These are phyloP conservation scores for Proctacanthus coquilletti DNA, from an alignment of 1,140 invertebrate species.

Conservation along the genomic window DNA sequence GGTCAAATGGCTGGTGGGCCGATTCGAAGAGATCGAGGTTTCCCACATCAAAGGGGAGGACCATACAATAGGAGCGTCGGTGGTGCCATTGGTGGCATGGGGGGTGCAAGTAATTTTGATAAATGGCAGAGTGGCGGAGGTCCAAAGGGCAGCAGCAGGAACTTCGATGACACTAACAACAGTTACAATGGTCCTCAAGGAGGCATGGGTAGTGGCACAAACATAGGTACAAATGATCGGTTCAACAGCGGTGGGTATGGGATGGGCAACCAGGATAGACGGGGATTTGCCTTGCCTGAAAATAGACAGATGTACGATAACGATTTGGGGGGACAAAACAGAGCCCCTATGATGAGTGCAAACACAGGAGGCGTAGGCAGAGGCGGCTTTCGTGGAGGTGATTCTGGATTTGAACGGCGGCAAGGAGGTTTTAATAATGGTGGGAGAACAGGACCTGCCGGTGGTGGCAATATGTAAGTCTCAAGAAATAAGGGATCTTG, in stretches of 20 bases:
- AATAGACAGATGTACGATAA: too few relatives aligned
- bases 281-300: conserved; percentile 8
- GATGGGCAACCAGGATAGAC: conserved; percentile 6
- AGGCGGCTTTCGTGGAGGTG: too few relatives aligned
- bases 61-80: conserved; percentile 3
- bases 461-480: conserved; percentile 5
- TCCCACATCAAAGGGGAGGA: conserved; percentile 5
- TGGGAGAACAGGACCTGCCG: background rate
- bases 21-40: background rate
- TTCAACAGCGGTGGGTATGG: background rate
- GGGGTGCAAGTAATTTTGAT: background rate
- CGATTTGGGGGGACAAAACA: too few relatives aligned
- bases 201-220: background rate
- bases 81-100: conserved; percentile 7
- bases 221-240: background rate
- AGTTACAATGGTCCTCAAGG: conserved; percentile 1
- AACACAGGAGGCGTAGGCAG: too few relatives aligned
- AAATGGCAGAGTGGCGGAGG: conserved; percentile 5
- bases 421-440: background rate
- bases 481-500: too few relatives aligned
- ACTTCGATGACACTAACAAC: background rate
- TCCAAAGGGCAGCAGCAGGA: background rate
- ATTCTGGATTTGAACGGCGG: too few relatives aligned
- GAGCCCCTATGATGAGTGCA: too few relatives aligned
- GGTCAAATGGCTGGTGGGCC: conserved; percentile 6